Evolutionary conservation across 2,888 invertebrate genomes (phyloP).

Genomic region (Drosophila algonquin): DNA sequence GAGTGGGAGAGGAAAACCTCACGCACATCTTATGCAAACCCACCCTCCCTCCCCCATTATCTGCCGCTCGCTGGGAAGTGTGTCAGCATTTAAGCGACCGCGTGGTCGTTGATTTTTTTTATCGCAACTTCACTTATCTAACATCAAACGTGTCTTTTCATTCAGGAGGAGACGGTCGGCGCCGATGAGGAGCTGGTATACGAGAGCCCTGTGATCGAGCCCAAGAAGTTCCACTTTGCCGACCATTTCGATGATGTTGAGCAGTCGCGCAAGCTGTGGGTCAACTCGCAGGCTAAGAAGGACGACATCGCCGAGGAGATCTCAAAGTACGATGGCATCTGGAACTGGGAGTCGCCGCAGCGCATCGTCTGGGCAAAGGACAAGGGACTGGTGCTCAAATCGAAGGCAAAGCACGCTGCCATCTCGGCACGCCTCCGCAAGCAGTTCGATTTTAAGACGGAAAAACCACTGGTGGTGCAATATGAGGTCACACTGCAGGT

Average conservation of each 20-base stretch:
- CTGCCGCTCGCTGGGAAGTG: conserved; percentile 26
- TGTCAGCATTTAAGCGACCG: conserved; percentile 49
- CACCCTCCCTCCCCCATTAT: conserved; percentile 5
- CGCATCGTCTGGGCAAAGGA: conserved; percentile 93
- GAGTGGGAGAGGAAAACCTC: neutral
- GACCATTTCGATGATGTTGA: conserved; percentile 94
- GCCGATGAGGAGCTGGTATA: conserved; percentile 84
- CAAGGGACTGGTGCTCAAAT: conserved; percentile 93
- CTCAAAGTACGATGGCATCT: conserved; percentile 96
- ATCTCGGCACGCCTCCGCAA: conserved; percentile 91
- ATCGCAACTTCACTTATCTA: conserved; percentile 38
- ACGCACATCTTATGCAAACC: conserved; percentile 48
- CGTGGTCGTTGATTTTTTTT: conserved; percentile 48
- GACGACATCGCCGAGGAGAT: conserved; percentile 94
- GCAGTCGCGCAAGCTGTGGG: conserved; percentile 91
- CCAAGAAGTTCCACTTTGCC: conserved; percentile 88
- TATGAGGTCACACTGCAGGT: conserved; percentile 95
- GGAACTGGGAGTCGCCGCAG: conserved; percentile 89
- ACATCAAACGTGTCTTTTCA: conserved; percentile 11
- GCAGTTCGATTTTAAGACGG: conserved; percentile 91
- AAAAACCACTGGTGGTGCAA: conserved; percentile 94
- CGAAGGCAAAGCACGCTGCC: conserved; percentile 98
- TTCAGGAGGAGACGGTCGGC: conserved; percentile 62
- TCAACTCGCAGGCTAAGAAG: conserved; percentile 95
- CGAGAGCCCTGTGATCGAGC: conserved; percentile 88